A percentile compares a stretch with the other conserved stretches of the same genome.
Evolutionary conservation across 2,113 vertebrate genomes (phyloP).

Genomic region (Pyxicephalus adspersus): DNA sequence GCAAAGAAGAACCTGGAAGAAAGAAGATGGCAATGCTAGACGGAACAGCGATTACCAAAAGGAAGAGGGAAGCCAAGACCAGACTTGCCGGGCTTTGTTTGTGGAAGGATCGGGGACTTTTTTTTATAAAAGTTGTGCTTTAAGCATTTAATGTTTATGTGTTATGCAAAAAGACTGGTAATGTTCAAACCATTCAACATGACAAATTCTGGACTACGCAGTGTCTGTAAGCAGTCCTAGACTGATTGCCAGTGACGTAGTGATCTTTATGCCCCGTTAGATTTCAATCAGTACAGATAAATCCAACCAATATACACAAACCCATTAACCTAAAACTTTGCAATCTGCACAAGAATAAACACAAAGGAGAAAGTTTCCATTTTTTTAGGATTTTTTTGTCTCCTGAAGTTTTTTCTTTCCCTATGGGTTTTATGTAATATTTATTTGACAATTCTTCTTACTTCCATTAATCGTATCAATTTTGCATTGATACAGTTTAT

Average conservation of each 20-base stretch:
- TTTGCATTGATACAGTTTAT: constrained; percentile 6
- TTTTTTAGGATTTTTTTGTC: no score
- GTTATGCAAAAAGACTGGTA: neutral
- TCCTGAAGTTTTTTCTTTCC: no score
- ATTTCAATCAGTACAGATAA: constrained; percentile 12
- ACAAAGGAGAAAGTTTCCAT: no score
- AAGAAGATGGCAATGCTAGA: no score
- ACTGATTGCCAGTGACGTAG: neutral
- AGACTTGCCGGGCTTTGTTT: no score
- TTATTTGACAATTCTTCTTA: constrained; percentile 18
- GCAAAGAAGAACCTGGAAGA: no score
- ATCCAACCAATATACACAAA: neutral
- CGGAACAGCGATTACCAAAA: no score
- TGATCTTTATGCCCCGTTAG: constrained; percentile 28
- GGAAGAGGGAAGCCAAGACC: no score
- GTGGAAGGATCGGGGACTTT: no score
- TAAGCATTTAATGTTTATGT: neutral
- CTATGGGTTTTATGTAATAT: constrained; percentile 10
- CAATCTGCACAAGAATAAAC: neutral
- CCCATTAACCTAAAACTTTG: neutral
- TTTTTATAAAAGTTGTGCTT: no score
- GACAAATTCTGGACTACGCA: neutral
- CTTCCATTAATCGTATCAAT: neutral
- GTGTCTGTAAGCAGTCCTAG: neutral
- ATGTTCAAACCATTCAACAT: neutral